These are phyloP conservation scores for Drymodes brunneopygia DNA, from an alignment of 2,113 vertebrate species.

Conservation along the genomic window DNA sequence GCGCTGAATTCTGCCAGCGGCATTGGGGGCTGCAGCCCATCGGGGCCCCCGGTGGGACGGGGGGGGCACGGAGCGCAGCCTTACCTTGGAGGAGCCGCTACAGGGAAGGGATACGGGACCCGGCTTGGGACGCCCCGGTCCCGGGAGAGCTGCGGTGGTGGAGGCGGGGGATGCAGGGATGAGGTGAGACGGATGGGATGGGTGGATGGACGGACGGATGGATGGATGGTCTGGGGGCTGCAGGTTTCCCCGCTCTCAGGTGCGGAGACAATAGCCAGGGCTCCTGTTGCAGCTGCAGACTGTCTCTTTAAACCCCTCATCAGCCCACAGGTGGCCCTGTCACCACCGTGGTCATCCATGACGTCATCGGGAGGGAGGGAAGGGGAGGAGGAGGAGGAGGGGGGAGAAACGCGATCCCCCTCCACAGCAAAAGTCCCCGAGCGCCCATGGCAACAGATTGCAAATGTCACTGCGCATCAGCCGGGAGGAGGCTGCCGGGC, in stretches of 20 bases:
- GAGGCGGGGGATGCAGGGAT: background rate
- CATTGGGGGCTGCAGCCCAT: background rate
- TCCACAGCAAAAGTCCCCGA: constrained; percentile 78
- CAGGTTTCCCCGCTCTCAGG: constrained; percentile 27
- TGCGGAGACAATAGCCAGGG: constrained; percentile 51
- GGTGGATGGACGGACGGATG: background rate
- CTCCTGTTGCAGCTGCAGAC: constrained; percentile 54
- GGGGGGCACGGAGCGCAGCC: constrained; percentile 18
- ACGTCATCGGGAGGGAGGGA: constrained; percentile 74
- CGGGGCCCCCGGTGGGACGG: background rate
- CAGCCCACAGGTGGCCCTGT: constrained; percentile 80
- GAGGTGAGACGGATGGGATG: background rate
- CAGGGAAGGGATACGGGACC: background rate
- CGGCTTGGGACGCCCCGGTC: background rate
- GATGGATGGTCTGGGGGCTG: background rate
- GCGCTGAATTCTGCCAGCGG: accelerated
- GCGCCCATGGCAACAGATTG: constrained; percentile 72
- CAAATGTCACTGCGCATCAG: constrained; percentile 54
- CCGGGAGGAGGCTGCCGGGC: constrained; percentile 22
- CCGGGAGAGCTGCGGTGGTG: background rate
- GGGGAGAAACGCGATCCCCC: constrained; percentile 23
- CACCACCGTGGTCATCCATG: constrained; percentile 73
- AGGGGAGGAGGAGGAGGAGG: constrained; percentile 22
- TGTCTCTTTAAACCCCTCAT: constrained; percentile 78
- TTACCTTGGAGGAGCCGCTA: constrained; percentile 31